Conservation (phyloP, 2,888 invertebrate species). For the Buathra laborator region DNA sequence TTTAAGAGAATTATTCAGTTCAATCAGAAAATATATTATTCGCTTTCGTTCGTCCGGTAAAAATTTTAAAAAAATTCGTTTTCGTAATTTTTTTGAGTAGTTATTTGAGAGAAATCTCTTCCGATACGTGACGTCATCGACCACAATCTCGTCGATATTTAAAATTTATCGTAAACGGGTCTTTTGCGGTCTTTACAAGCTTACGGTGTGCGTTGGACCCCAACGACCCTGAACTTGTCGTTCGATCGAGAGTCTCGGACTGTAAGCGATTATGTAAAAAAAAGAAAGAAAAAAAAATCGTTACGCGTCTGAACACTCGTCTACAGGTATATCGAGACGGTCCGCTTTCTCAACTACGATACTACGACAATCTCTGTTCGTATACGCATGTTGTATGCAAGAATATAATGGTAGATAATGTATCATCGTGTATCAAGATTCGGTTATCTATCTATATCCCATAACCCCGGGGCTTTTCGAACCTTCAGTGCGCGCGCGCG, state of each 20-base stretch:
- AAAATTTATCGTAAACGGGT: not conserved
- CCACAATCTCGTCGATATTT: constrained; percentile 6
- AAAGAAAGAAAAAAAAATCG: not conserved
- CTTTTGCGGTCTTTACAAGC: too few species aligned
- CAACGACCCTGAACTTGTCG: constrained; percentile 68
- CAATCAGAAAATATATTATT: too few species aligned
- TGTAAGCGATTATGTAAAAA: constrained; percentile 48
- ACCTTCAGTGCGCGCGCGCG: constrained; percentile 42
- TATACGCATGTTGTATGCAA: not conserved
- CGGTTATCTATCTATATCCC: constrained; percentile 13
- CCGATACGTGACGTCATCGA: not conserved
- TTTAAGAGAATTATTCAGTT: too few species aligned
- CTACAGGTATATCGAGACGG: not conserved
- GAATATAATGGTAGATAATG: not conserved
- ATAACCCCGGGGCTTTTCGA: constrained; percentile 15
- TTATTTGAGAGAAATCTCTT: too few species aligned
- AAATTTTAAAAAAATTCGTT: too few species aligned
- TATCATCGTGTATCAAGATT: constrained; percentile 13
- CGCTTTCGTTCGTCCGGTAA: too few species aligned
- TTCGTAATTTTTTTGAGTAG: too few species aligned
- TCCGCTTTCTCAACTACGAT: not conserved
- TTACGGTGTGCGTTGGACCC: constrained; percentile 56
- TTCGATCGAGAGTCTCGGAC: constrained; percentile 40
- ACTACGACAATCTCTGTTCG: not conserved
- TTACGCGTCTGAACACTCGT: constrained; percentile 12